Evolutionary conservation across 2,113 vertebrate genomes (phyloP).

Genomic region (Haliaeetus leucogaster): DNA sequence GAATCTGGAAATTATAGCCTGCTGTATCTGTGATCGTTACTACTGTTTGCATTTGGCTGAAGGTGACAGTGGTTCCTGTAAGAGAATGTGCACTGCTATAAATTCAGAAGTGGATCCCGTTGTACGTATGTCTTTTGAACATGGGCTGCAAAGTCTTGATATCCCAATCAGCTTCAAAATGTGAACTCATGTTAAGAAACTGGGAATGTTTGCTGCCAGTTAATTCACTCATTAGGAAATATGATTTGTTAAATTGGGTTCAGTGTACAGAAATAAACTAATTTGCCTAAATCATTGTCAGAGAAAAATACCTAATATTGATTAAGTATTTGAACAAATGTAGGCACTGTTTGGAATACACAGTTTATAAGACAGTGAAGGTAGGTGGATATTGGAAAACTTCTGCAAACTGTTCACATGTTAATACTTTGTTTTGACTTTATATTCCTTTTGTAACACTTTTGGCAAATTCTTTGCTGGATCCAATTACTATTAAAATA

Average conservation of each 20-base stretch:
- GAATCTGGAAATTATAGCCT: neutral
- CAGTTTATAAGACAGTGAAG: neutral
- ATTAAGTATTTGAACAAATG: neutral
- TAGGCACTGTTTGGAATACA: neutral
- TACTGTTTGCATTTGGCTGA: neutral
- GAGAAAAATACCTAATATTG: neutral
- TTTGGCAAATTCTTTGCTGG: neutral
- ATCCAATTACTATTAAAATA: neutral
- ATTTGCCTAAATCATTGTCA: neutral
- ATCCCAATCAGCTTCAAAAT: neutral
- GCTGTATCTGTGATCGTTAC: neutral
- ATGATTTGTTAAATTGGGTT: neutral
- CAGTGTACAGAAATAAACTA: neutral
- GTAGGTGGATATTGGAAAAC: neutral
- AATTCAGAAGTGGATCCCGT: neutral
- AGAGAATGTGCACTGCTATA: neutral
- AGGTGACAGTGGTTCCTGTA: neutral
- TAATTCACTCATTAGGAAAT: neutral
- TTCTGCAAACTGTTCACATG: neutral
- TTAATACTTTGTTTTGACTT: neutral
- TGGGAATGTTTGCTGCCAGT: neutral
- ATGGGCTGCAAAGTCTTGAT: neutral
- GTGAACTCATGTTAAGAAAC: neutral
- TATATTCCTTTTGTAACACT: neutral
- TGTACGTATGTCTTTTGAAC: neutral